Conservation (phyloP, 2,797 vertebrate genomes). For the Enteromius paludinosus region DNA sequence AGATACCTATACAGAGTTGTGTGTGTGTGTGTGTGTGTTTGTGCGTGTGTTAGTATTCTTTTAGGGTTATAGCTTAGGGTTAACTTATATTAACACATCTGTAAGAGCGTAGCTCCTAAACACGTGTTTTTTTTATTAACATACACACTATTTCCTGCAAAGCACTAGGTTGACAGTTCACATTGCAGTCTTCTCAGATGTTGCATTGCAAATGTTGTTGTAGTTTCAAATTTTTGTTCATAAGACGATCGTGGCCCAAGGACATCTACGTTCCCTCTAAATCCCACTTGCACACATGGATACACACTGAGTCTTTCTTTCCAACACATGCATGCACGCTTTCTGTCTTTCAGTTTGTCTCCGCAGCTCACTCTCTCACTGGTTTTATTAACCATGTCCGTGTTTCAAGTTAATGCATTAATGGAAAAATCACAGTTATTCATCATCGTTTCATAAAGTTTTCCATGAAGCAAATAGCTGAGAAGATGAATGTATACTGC, state of each 20-base stretch:
- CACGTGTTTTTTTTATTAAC: not conserved
- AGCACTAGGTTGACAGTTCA: not conserved
- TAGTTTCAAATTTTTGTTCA: conserved; percentile 40
- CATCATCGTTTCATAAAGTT: conserved; percentile 3
- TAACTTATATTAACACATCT: not conserved
- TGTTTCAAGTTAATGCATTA: not conserved
- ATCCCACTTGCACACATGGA: conserved; percentile 33
- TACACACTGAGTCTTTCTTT: conserved; percentile 40
- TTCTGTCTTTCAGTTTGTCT: conserved; percentile 22
- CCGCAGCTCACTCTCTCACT: not conserved
- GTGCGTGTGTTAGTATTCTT: not conserved
- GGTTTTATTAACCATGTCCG: not conserved
- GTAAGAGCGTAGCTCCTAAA: not conserved
- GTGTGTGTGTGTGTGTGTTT: no score
- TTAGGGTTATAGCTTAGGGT: not conserved
- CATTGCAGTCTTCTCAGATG: conserved; percentile 2
- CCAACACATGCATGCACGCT: conserved; percentile 11
- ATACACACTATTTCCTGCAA: not conserved
- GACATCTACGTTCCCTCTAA: conserved; percentile 53
- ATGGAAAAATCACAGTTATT: conserved; percentile 13
- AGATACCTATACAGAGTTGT: no score
- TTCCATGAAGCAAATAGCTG: not conserved
- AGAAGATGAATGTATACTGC: not conserved
- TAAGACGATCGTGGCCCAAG: conserved; percentile 50
- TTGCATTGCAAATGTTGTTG: conserved; percentile 13